Percentiles rank a stretch among this genome's conserved stretches.
These are phyloP conservation scores for Atta cephalotes DNA, from an alignment of 1,140 invertebrate species.

Conservation along the genomic window DNA sequence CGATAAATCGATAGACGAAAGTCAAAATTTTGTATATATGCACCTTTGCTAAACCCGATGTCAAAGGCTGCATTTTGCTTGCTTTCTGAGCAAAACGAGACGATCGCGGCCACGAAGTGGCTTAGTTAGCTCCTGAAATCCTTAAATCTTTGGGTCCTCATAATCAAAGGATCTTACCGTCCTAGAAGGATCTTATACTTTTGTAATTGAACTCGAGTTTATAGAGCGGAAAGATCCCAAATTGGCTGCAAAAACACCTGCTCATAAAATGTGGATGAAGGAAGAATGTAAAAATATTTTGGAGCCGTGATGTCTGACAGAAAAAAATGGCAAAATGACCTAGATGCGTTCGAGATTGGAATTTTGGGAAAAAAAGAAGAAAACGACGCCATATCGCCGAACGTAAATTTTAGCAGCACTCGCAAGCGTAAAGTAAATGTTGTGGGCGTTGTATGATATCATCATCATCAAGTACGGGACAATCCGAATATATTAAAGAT, in stretches of 20 bases:
- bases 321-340: slow-evolving; percentile 29
- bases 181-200: slow-evolving; percentile 62
- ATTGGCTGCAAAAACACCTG: slow-evolving; percentile 39
- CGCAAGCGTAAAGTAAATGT: slow-evolving; percentile 60
- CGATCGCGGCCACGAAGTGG: slow-evolving; percentile 53
- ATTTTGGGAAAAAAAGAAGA: slow-evolving; percentile 1
- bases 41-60: slow-evolving; percentile 55
- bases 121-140: slow-evolving; percentile 51
- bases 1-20: slow-evolving; percentile 28
- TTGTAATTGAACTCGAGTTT: slow-evolving; percentile 47
- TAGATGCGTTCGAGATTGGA: slow-evolving; percentile 25
- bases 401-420: slow-evolving; percentile 61
- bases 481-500: slow-evolving; percentile 78
- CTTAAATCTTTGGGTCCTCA: slow-evolving; percentile 53
- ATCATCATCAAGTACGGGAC: slow-evolving; percentile 81
- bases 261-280: slow-evolving; percentile 29
- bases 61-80: slow-evolving; percentile 59
- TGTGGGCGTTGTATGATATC: slow-evolving; percentile 66
- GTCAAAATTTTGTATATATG: slow-evolving; percentile 72
- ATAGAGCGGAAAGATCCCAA: slow-evolving; percentile 35
- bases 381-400: slow-evolving; percentile 62
- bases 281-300: slow-evolving; percentile 40
- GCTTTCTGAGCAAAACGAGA: slow-evolving; percentile 51
- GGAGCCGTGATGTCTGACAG: slow-evolving; percentile 31
- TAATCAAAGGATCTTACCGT: slow-evolving; percentile 61